Base-by-base conservation (phyloP, 1,140 invertebrate species). In the Galendromus occidentalis region DNA sequence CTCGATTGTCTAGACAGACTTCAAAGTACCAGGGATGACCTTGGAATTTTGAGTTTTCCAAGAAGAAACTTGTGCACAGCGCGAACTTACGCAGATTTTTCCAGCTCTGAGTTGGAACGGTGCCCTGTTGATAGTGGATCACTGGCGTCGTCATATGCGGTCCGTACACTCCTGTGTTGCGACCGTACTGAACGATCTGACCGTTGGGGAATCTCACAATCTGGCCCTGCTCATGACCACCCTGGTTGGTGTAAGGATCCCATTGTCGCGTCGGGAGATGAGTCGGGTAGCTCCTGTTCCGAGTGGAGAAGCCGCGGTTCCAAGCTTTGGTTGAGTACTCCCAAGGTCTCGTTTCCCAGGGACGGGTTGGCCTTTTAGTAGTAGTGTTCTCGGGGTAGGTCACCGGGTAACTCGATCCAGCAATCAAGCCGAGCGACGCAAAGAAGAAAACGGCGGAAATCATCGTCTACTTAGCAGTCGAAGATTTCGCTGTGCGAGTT, bases 161-260 rank as follows among this genome's bases (percentile, higher is more conserved):
- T 17, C 33, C 25, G 17, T 33, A 25, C 25, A 29, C 33, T 14
- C 25, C 33, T 4, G 20, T 17, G 33, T 59, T 59, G 14, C 33
- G 25, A 14, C 12, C 14, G 25, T 59, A 59, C 33, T 59, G 51
- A 17, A 59, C 51, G 51, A 59, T 59, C 20, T 59, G 51, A 18
- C 51, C 51, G 25, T 59, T 22, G 51, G 51, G 51, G 33, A 29
- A 59, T 29, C 51, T 17, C 14, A 59, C 51, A 14, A 59, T 22
- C 20, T 59, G 51, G 2, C 51, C 51, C 51, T 59, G 51, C 33
- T 59, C 51, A 59, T 59, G 51, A 4, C 51, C 51, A 4, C 51
- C 51, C n/a, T 59, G 51, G 51, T 59, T 59, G 17, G 33, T 25
- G 51, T 59, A 22, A 22, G 51, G 51, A 9, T 59, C 51, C 51